phyloP scores from a whole-genome alignment of 2,113 vertebrate genomes.

The Callipepla californica region DNA sequence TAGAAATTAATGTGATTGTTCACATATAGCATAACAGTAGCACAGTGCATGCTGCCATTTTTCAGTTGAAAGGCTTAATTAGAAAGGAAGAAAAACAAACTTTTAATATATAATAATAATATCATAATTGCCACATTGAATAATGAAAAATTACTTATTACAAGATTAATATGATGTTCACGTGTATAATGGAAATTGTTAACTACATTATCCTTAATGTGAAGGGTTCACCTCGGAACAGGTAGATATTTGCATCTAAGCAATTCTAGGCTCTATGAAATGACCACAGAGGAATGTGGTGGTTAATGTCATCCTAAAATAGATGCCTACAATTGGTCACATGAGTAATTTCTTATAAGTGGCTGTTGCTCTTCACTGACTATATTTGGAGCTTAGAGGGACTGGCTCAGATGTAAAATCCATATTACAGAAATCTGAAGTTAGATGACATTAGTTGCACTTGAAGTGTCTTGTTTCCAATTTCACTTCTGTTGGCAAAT shows the following conservation, averaged over 20 bases:
- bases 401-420: background rate
- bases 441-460: background rate
- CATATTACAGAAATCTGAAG: background rate
- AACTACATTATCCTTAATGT: background rate
- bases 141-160: background rate
- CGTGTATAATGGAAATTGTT: background rate
- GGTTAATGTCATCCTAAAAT: background rate
- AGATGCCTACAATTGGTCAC: background rate
- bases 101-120: background rate
- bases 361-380: background rate
- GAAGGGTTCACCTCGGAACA: background rate
- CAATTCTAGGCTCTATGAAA: background rate
- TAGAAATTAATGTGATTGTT: background rate
- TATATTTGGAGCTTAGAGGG: background rate
- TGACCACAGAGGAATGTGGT: background rate
- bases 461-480: background rate
- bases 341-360: background rate
- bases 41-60: background rate
- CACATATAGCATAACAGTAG: background rate
- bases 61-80: background rate
- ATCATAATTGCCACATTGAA: background rate
- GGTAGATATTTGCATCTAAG: background rate
- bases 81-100: background rate
- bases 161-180: background rate
- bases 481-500: background rate